A percentile compares a stretch with the other conserved stretches of the same genome.
Evolutionary conservation across 2,888 invertebrate genomes (phyloP).

Genomic region (Hermaeophaga mercurialis): DNA sequence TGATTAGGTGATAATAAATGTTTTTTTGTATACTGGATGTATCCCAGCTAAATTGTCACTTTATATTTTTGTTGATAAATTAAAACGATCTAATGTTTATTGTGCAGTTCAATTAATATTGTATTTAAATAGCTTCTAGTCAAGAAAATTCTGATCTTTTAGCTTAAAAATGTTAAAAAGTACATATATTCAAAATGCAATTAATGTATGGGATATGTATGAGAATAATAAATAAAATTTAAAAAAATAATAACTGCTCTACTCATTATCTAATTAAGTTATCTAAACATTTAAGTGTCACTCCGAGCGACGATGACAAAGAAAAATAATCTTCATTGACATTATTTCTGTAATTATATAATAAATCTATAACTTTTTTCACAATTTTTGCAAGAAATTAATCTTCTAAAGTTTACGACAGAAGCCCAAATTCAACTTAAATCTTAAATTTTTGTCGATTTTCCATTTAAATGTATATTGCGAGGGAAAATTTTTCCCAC

Average conservation of each 20-base stretch:
- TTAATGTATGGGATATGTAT: conserved; percentile 62
- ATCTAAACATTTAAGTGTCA: too few relatives aligned
- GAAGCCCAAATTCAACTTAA: too few relatives aligned
- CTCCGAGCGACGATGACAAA: too few relatives aligned
- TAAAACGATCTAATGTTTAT: conserved; percentile 46
- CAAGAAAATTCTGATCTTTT: conserved; percentile 53
- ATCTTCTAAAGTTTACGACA: too few relatives aligned
- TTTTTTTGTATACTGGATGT: conserved; percentile 45
- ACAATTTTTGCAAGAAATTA: too few relatives aligned
- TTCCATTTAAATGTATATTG: too few relatives aligned
- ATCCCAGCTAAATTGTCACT: conserved; percentile 37
- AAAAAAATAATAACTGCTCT: conserved; percentile 13
- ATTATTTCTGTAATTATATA: too few relatives aligned
- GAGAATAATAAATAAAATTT: conserved; percentile 55
- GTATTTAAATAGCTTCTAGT: conserved; percentile 52
- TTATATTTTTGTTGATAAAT: conserved; percentile 51
- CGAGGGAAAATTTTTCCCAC: too few relatives aligned
- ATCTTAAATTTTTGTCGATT: too few relatives aligned
- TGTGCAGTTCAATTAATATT: conserved; percentile 52
- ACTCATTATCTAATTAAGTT: too few relatives aligned
- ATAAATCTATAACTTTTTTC: too few relatives aligned
- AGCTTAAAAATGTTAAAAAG: conserved; percentile 57
- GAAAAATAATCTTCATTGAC: too few relatives aligned
- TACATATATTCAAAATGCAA: conserved; percentile 58
- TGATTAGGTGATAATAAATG: conserved; percentile 35